Evolutionary conservation across 2,888 invertebrate species (phyloP).

Genomic region (Gandaritis pyraliata): DNA sequence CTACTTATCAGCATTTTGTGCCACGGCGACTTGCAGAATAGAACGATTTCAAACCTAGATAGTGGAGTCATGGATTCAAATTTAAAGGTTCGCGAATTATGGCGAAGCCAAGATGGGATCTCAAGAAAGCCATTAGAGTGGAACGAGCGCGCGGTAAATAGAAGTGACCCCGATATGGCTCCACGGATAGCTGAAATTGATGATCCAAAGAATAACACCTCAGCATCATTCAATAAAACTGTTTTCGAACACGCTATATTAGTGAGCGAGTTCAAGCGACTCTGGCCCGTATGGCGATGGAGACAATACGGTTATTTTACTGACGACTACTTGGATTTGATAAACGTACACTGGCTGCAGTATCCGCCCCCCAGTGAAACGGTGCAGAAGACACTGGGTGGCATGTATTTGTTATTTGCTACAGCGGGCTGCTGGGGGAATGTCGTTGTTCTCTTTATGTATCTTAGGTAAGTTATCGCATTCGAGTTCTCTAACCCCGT

Average conservation of each 20-base stretch:
- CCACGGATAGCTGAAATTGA: conserved; percentile 44
- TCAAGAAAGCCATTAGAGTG: conserved; percentile 45
- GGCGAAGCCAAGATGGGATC: conserved; percentile 39
- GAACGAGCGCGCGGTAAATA: conserved; percentile 45
- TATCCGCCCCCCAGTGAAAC: conserved; percentile 86
- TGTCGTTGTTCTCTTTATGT: conserved; percentile 88
- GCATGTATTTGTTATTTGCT: conserved; percentile 86
- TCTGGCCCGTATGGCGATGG: conserved; percentile 81
- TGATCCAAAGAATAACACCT: conserved; percentile 49
- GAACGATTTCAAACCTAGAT: conserved; percentile 31
- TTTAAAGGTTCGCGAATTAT: conserved; percentile 39
- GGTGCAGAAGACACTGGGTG: conserved; percentile 85
- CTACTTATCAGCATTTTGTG: conserved; percentile 55
- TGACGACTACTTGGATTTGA: conserved; percentile 83
- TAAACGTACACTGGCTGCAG: conserved; percentile 89
- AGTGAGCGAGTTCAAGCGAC: conserved; percentile 63
- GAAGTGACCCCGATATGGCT: conserved; percentile 42
- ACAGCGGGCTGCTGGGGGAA: conserved; percentile 89
- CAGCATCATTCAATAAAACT: conserved; percentile 48
- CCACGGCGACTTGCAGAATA: conserved; percentile 27
- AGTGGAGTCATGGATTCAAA: conserved; percentile 34
- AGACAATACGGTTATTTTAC: conserved; percentile 80
- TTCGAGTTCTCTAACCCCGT: neutral
- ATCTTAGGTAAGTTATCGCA: conserved; percentile 84
- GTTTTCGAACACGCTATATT: conserved; percentile 57